Conservation (phyloP, 1,140 invertebrate species). For the Heliconius eleuchia region DNA sequence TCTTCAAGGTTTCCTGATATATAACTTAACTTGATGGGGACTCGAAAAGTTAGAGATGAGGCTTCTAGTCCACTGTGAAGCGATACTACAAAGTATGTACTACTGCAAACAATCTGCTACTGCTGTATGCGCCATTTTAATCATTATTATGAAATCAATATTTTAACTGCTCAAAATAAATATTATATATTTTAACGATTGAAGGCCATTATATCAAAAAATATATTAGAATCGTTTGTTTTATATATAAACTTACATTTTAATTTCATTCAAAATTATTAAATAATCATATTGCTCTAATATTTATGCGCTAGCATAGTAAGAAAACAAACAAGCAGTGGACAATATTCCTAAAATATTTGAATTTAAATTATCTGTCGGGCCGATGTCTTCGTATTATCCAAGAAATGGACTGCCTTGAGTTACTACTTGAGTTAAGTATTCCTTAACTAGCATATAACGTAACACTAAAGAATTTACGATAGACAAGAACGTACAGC, state of each 20-base stretch:
- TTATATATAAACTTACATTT: too few species aligned
- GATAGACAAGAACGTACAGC: too few species aligned
- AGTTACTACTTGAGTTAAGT: background rate
- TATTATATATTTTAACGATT: too few species aligned
- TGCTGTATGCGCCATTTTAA: background rate
- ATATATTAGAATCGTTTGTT: too few species aligned
- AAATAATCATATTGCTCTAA: too few species aligned
- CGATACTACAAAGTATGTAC: background rate
- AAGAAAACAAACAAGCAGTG: background rate
- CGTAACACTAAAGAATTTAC: background rate
- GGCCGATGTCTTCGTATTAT: conserved; percentile 29
- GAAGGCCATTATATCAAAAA: too few species aligned
- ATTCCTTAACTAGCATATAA: background rate
- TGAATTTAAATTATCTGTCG: conserved; percentile 30
- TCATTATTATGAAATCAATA: background rate
- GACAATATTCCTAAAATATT: conserved; percentile 8
- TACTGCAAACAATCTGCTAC: background rate
- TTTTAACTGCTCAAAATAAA: background rate
- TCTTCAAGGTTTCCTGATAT: conserved; percentile 24
- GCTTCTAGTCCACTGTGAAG: background rate
- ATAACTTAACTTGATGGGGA: conserved; percentile 36
- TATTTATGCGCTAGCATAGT: background rate
- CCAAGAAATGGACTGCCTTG: conserved; percentile 21
- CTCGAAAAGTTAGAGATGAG: conserved; percentile 7
- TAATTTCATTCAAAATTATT: too few species aligned